Evolutionary conservation across 2,113 vertebrate species (phyloP).

Genomic region (Ranitomeya imitator): DNA sequence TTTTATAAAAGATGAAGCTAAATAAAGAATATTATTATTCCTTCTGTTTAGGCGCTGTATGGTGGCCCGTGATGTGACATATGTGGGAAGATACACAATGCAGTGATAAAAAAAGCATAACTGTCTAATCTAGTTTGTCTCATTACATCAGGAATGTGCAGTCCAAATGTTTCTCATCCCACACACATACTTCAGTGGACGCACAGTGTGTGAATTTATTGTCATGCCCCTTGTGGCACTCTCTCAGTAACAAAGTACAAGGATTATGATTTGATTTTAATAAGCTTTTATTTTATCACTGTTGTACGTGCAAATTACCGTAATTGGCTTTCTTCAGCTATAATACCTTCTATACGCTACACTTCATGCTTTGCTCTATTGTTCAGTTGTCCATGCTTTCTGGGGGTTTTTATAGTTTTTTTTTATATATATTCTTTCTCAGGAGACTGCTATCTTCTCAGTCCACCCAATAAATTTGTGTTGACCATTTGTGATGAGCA

Average conservation of each 20-base stretch:
- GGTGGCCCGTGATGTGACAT: no score
- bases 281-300: background rate
- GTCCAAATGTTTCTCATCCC: background rate
- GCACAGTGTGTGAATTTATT: background rate
- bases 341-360: background rate
- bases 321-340: no score
- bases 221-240: background rate
- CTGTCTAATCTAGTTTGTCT: background rate
- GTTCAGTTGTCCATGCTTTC: no score
- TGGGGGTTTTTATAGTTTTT: no score
- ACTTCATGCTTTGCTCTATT: background rate
- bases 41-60: no score
- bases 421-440: background rate
- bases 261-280: background rate
- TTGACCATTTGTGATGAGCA: no score
- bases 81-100: background rate
- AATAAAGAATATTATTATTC: no score
- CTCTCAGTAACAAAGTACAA: background rate
- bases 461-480: no score
- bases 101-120: background rate
- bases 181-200: background rate
- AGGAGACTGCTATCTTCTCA: background rate
- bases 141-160: slow-evolving; percentile 3
- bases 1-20: no score
- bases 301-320: background rate